These are phyloP conservation scores for Caradrina clavipalpis DNA, from an alignment of 2,888 invertebrate genomes.

Conservation along the genomic window DNA sequence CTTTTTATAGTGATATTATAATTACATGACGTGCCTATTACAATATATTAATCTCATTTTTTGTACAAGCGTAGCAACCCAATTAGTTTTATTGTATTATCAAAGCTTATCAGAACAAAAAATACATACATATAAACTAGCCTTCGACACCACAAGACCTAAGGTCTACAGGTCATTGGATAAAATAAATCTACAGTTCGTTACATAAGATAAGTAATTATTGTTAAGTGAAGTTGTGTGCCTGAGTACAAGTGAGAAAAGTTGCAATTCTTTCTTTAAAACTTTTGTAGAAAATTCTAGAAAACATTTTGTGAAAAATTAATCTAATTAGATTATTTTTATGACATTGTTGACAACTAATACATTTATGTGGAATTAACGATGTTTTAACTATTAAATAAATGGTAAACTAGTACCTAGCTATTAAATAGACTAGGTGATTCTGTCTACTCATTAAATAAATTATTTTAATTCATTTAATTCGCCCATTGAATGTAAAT, in stretches of 20 bases:
- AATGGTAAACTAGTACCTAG: not conserved
- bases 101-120: not conserved
- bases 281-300: too few relatives aligned
- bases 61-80: too few relatives aligned
- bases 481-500: not conserved
- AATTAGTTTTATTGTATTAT: not conserved
- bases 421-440: not conserved
- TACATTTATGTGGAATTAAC: too few relatives aligned
- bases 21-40: not conserved
- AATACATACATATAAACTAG: not conserved
- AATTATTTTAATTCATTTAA: not conserved
- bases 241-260: not conserved
- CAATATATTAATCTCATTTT: not conserved
- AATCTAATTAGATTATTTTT: not conserved
- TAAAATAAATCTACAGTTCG: not conserved
- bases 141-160: not conserved
- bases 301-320: not conserved
- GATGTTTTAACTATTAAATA: not conserved
- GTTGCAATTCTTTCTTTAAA: not conserved
- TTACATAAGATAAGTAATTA: not conserved
- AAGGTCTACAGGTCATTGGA: constrained; percentile 22
- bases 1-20: not conserved
- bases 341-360: not conserved
- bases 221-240: constrained; percentile 8
- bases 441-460: not conserved